phyloP scores from a whole-genome alignment of 2,888 invertebrate species.

The Quadriops clusia region DNA sequence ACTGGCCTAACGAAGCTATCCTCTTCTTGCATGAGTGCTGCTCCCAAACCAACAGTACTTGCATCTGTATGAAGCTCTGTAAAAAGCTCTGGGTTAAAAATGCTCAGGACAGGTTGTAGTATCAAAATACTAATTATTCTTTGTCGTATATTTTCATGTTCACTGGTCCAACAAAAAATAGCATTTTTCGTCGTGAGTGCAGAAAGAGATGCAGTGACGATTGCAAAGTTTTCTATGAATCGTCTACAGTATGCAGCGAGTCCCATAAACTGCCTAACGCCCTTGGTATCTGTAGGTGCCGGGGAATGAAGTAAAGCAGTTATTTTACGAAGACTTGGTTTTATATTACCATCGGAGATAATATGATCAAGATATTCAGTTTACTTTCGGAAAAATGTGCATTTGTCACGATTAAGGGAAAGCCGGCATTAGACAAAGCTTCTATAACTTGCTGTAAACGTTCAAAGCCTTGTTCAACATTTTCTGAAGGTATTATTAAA shows the following conservation, averaged over 20 bases:
- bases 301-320: conserved; percentile 13
- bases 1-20: conserved; percentile 3
- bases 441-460: conserved; percentile 14
- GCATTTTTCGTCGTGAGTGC: conserved; percentile 13
- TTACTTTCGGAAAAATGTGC: conserved; percentile 13
- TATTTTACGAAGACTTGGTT: conserved; percentile 16
- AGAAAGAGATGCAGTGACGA: conserved; percentile 15
- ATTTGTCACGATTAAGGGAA: conserved; percentile 16
- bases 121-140: conserved; percentile 3
- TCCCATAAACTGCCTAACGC: conserved; percentile 12
- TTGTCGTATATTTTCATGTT: conserved; percentile 3
- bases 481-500: conserved; percentile 14
- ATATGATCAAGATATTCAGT: conserved; percentile 18
- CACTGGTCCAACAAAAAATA: conserved; percentile 3
- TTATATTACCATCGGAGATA: conserved; percentile 12
- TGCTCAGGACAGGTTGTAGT: conserved; percentile 5
- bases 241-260: background rate
- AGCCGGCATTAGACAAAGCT: conserved; percentile 13
- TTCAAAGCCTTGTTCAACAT: conserved; percentile 15
- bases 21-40: conserved; percentile 6
- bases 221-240: background rate
- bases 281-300: conserved; percentile 15
- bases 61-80: conserved; percentile 5
- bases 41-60: conserved; percentile 6
- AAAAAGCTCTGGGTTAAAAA: conserved; percentile 5